A percentile compares a stretch with the other conserved stretches of the same genome.
Evolutionary conservation across 1,140 invertebrate species (phyloP).

Genomic region (Centruroides vittatus): DNA sequence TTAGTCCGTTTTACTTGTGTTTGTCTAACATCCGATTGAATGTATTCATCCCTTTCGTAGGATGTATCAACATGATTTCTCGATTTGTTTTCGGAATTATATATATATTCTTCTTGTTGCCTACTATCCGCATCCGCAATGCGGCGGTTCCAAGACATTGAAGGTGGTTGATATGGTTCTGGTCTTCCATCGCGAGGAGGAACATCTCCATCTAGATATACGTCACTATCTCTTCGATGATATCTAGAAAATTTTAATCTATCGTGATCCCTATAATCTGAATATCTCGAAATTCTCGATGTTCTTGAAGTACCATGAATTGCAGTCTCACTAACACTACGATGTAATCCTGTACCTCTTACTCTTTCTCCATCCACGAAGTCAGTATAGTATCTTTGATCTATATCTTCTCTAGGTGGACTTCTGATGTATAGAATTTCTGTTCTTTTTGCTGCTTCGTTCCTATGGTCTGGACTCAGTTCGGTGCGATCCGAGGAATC

Average conservation of each 20-base stretch:
- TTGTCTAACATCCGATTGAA: no score
- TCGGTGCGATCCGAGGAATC: no score
- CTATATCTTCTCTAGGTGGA: slow-evolving; percentile 7
- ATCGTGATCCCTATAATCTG: not conserved
- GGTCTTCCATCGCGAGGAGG: not conserved
- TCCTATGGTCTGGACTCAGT: no score
- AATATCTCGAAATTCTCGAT: not conserved
- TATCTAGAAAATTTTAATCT: slow-evolving; percentile 1
- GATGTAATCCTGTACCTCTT: slow-evolving; percentile 2
- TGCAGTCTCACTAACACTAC: slow-evolving; percentile 13
- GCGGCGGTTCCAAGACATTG: no score
- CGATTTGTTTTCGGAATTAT: no score
- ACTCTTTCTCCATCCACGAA: not conserved
- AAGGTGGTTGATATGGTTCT: no score
- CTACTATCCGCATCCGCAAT: no score
- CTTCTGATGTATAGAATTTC: slow-evolving; percentile 15
- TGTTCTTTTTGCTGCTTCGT: slow-evolving; percentile 6
- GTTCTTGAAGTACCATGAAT: not conserved
- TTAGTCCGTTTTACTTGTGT: no score
- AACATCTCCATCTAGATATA: slow-evolving; percentile 4
- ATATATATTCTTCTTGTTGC: no score
- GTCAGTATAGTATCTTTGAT: slow-evolving; percentile 5
- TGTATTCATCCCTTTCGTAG: no score
- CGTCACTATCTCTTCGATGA: slow-evolving; percentile 11
- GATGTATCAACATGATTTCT: no score